Conservation (phyloP, 2,888 invertebrate genomes). For the Tetramorium bicarinatum region DNA sequence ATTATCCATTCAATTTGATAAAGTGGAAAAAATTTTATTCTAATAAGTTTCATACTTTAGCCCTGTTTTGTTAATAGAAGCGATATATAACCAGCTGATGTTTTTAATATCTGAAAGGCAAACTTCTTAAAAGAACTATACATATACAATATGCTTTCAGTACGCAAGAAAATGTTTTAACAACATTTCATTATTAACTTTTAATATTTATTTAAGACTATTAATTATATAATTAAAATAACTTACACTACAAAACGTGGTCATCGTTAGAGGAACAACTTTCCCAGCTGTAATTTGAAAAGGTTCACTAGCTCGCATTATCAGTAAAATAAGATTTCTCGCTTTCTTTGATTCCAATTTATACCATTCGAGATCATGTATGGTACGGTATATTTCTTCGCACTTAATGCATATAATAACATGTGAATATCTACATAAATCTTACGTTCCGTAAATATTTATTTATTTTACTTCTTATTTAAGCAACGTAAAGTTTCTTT, state of each 20-base stretch:
- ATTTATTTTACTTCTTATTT: too few relatives aligned
- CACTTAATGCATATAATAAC: conserved; percentile 15
- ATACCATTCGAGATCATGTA: conserved; percentile 19
- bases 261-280: conserved; percentile 57
- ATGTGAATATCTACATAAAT: neutral
- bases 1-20: too few relatives aligned
- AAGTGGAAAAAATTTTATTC: neutral
- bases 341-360: neutral
- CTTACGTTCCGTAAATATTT: too few relatives aligned
- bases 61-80: conserved; percentile 12
- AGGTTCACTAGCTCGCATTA: conserved; percentile 32
- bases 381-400: neutral
- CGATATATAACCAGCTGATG: conserved; percentile 35
- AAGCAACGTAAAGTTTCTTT: too few relatives aligned
- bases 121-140: too few relatives aligned
- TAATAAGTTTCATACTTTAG: too few relatives aligned
- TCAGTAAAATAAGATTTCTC: conserved; percentile 17
- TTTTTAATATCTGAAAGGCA: neutral
- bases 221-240: neutral
- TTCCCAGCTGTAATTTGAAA: conserved; percentile 66
- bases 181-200: neutral
- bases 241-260: conserved; percentile 53
- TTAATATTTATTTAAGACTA: neutral
- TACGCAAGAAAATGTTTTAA: neutral
- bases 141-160: too few relatives aligned